A percentile compares a stretch with the other conserved stretches of the same genome.
These are phyloP conservation scores for Scomberomorus guttatus DNA, from an alignment of 2,797 vertebrate species.

Conservation along the genomic window DNA sequence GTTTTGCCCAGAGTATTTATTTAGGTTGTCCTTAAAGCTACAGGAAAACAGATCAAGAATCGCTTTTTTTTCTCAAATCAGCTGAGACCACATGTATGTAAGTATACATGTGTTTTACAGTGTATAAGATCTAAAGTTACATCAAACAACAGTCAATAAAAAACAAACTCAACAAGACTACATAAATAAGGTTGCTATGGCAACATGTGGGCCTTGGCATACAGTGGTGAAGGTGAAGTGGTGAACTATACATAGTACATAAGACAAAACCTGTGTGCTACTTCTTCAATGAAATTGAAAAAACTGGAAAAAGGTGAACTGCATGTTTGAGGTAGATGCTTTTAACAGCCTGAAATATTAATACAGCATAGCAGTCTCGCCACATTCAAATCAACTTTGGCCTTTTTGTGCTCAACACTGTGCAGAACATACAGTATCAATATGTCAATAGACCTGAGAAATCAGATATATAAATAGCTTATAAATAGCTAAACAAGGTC, in stretches of 20 bases:
- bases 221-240: neutral
- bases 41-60: neutral
- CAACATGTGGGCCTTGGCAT: neutral
- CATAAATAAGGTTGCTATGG: constrained; percentile 12
- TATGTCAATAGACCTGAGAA: neutral
- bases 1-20: neutral
- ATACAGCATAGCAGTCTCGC: neutral
- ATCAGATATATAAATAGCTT: neutral
- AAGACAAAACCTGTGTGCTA: neutral
- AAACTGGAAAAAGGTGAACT: too few species aligned
- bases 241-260: constrained; percentile 6
- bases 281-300: too few species aligned
- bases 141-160: neutral
- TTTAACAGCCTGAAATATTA: neutral
- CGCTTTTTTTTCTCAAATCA: neutral
- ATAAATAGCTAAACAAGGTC: neutral
- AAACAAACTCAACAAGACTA: neutral
- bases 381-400: neutral
- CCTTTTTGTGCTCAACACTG: neutral
- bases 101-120: too few species aligned
- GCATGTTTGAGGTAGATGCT: neutral
- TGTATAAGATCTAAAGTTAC: neutral
- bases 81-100: too few species aligned
- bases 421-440: too few species aligned
- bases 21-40: neutral